Conservation (phyloP, 1,140 invertebrate genomes). For the Melipona quadrifasciata region DNA sequence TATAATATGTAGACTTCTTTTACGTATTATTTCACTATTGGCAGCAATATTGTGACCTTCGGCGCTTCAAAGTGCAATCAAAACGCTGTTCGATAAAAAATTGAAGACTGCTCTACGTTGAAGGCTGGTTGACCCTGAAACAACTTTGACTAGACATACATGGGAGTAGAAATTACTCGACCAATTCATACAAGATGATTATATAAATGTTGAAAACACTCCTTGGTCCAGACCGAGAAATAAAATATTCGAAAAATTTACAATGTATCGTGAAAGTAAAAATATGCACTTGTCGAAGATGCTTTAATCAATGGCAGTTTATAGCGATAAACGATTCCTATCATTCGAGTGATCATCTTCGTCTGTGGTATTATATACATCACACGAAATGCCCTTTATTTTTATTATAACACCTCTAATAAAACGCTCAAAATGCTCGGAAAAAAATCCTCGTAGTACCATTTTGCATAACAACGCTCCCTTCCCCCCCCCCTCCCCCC, state of each 20-base stretch:
- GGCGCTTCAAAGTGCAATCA: constrained; percentile 66
- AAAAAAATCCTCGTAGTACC: constrained; percentile 43
- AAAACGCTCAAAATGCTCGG: constrained; percentile 55
- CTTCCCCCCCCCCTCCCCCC: too few species aligned
- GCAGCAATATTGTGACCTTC: constrained; percentile 56
- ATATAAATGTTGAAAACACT: constrained; percentile 32
- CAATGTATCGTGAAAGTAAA: constrained; percentile 35
- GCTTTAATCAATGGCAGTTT: constrained; percentile 12
- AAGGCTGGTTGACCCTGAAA: constrained; percentile 40
- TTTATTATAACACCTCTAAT: constrained; percentile 36
- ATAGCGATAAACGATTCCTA: constrained; percentile 2
- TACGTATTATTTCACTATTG: constrained; percentile 37
- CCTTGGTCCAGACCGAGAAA: constrained; percentile 40
- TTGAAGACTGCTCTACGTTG: constrained; percentile 17
- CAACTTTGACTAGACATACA: constrained; percentile 35
- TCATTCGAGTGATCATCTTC: constrained; percentile 13
- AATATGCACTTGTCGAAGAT: constrained; percentile 48
- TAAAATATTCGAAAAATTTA: constrained; percentile 22
- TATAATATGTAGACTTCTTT: constrained; percentile 2
- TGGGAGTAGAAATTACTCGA: constrained; percentile 21
- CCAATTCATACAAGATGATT: neutral
- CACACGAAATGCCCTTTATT: constrained; percentile 26
- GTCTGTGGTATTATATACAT: constrained; percentile 46
- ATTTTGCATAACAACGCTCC: constrained; percentile 42
- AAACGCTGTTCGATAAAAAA: constrained; percentile 56